Evolutionary conservation across 2,113 vertebrate species (phyloP).

Genomic region (Aix galericulata): DNA sequence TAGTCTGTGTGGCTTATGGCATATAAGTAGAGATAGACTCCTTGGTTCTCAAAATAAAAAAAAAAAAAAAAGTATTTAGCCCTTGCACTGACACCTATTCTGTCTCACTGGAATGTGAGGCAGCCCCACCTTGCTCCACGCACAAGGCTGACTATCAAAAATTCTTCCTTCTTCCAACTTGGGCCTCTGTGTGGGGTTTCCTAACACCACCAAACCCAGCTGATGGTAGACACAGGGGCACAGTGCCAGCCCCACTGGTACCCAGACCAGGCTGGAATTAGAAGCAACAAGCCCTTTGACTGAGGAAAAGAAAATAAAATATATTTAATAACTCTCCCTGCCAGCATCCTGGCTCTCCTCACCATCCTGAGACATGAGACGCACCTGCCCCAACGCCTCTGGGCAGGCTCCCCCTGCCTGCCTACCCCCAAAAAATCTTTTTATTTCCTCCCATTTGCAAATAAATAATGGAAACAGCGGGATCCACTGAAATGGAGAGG

Average conservation of each 20-base stretch:
- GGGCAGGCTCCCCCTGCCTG: not conserved
- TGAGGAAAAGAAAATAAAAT: not conserved
- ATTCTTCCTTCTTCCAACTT: not conserved
- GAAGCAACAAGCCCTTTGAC: not conserved
- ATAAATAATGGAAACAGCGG: not conserved
- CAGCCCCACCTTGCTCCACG: not conserved
- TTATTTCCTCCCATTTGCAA: not conserved
- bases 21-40: not conserved
- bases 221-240: too few species aligned
- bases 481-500: not conserved
- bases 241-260: rapidly evolving
- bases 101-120: not conserved
- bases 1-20: not conserved
- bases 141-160: not conserved
- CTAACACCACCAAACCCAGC: not conserved
- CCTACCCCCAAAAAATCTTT: not conserved
- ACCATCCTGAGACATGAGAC: not conserved
- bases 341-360: not conserved
- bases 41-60: not conserved
- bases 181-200: not conserved
- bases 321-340: not conserved
- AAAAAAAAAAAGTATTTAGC: not conserved
- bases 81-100: not conserved
- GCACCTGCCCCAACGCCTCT: not conserved
- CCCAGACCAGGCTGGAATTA: not conserved